Evolutionary conservation across 2,888 invertebrate genomes (phyloP).

Genomic region (Ophion obscuratus): DNA sequence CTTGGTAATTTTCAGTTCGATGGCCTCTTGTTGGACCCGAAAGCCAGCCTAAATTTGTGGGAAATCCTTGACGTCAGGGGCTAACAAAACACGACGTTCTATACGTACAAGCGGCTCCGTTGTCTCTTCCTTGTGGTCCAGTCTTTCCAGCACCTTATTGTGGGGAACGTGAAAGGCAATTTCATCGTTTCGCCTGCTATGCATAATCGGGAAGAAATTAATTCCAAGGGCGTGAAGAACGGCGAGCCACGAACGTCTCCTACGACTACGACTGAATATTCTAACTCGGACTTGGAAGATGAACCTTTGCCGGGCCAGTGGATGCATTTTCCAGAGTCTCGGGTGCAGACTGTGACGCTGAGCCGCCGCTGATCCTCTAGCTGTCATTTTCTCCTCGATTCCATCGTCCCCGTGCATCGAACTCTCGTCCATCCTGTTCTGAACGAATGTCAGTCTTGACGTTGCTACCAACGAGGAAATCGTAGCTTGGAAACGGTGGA

Average conservation of each 20-base stretch:
- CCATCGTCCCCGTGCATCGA: not conserved
- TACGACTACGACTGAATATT: not conserved
- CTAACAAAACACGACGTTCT: not conserved
- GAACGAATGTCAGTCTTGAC: not conserved
- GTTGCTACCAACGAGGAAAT: not conserved
- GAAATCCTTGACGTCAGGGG: not conserved
- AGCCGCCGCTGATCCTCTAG: not conserved
- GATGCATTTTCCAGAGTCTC: conserved; percentile 58
- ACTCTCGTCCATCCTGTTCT: not conserved
- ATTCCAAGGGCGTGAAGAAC: not conserved
- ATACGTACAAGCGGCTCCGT: conserved; percentile 87
- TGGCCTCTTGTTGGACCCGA: conserved; percentile 84
- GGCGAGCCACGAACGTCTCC: no score
- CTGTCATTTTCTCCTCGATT: not conserved
- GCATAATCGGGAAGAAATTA: not conserved
- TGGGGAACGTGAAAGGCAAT: conserved; percentile 87
- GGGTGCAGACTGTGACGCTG: conserved; percentile 30
- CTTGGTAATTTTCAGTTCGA: conserved; percentile 80
- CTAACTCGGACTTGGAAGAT: not conserved
- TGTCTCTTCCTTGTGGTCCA: conserved; percentile 86
- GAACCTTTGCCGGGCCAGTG: conserved; percentile 44
- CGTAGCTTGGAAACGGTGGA: not conserved
- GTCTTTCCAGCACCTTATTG: conserved; percentile 87
- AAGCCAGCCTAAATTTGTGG: conserved; percentile 85
- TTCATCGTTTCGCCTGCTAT: conserved; percentile 73